Evolutionary conservation across 2,888 invertebrate genomes (phyloP).

Genomic region (Folsomia candida): DNA sequence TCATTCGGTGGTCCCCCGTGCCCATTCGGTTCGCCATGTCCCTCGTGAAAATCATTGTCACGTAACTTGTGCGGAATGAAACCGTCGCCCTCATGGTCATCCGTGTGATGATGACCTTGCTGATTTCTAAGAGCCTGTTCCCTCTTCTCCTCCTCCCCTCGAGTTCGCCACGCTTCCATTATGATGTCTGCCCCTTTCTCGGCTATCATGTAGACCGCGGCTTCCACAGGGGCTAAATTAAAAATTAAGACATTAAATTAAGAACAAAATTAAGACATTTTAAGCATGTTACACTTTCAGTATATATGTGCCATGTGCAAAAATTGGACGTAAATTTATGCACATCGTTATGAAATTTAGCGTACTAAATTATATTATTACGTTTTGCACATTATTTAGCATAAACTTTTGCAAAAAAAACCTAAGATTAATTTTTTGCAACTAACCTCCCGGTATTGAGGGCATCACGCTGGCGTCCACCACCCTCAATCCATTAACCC

Average conservation of each 20-base stretch:
- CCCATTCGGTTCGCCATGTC: neutral
- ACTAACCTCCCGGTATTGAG: constrained; percentile 17
- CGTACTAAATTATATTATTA: no score
- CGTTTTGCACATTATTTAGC: no score
- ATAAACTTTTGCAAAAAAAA: no score
- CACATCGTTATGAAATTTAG: no score
- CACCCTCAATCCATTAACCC: constrained; percentile 26
- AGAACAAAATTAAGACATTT: no score
- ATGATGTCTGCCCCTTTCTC: constrained; percentile 39
- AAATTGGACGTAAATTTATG: no score
- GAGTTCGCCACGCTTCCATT: constrained; percentile 29
- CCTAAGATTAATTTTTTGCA: no score
- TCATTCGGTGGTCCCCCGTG: neutral
- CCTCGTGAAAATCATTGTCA: neutral
- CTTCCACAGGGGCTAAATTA: constrained; percentile 17
- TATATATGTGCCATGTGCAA: no score
- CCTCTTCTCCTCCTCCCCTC: neutral
- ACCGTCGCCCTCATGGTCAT: neutral
- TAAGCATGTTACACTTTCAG: no score
- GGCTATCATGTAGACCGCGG: constrained; percentile 33
- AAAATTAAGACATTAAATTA: no score
- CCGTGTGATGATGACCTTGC: constrained; percentile 7
- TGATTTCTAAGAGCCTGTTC: no score
- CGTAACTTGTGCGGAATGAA: neutral
- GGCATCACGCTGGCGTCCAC: constrained; percentile 26